Evolutionary conservation across 2,113 vertebrate genomes (phyloP).

Genomic region (Corydoras maculifer): DNA sequence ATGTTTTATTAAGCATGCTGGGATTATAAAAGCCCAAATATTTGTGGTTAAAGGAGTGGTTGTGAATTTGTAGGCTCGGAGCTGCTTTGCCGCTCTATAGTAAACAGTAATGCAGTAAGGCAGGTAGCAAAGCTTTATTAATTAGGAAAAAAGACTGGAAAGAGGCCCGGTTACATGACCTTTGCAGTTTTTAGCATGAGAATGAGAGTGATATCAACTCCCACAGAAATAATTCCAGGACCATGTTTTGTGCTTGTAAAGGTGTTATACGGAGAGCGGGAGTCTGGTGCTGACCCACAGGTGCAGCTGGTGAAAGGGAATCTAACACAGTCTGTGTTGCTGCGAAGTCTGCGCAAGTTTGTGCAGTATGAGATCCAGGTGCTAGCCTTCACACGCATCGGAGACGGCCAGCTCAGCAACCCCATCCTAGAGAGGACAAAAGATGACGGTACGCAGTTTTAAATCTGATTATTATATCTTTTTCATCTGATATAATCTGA

Average conservation of each 20-base stretch:
- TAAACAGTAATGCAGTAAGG: conserved; percentile 34
- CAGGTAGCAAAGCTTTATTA: neutral
- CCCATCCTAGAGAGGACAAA: conserved; percentile 76
- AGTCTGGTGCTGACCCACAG: conserved; percentile 61
- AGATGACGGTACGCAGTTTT: conserved; percentile 76
- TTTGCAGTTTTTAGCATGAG: too few relatives aligned
- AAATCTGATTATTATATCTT: neutral
- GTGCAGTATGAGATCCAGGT: conserved; percentile 80
- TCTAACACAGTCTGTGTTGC: conserved; percentile 68
- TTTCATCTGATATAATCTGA: too few relatives aligned
- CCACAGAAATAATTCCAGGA: neutral
- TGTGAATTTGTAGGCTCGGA: conserved; percentile 30
- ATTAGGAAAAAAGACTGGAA: neutral
- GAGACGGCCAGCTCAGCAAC: conserved; percentile 76
- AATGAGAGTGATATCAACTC: too few relatives aligned
- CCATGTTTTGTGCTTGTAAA: conserved; percentile 44
- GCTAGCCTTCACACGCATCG: conserved; percentile 80
- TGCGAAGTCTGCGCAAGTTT: conserved; percentile 73
- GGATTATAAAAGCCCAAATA: conserved; percentile 30
- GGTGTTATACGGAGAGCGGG: conserved; percentile 75
- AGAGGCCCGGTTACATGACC: too few relatives aligned
- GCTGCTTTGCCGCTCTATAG: conserved; percentile 12
- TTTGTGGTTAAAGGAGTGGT: conserved; percentile 19
- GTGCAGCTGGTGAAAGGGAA: conserved; percentile 74
- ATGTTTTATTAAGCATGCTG: neutral